These are phyloP conservation scores for Crocidura indochinensis DNA, from an alignment of 2,797 vertebrate species.

Conservation along the genomic window DNA sequence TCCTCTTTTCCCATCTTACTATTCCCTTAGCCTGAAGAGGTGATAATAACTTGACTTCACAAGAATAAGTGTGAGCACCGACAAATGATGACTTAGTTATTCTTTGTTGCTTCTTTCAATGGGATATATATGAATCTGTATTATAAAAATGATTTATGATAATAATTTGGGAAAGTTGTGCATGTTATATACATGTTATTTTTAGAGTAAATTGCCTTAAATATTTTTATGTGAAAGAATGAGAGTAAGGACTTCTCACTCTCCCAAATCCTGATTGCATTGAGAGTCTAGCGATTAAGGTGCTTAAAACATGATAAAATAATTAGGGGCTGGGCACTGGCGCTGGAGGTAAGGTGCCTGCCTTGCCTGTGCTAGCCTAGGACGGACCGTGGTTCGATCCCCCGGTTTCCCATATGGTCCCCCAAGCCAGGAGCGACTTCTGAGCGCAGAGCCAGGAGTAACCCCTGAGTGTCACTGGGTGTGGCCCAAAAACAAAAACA, in stretches of 20 bases:
- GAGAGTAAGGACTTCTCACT: background rate
- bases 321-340: too few relatives aligned
- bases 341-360: too few relatives aligned
- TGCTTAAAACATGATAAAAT: slow-evolving; percentile 66
- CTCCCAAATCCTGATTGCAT: slow-evolving; percentile 30
- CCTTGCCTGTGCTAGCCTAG: too few relatives aligned
- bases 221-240: slow-evolving; percentile 67
- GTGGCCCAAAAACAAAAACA: too few relatives aligned
- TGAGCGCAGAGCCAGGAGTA: too few relatives aligned
- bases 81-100: slow-evolving; percentile 55
- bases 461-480: too few relatives aligned
- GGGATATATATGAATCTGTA: slow-evolving; percentile 41
- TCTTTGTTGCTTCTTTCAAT: slow-evolving; percentile 54
- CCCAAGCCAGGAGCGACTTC: too few relatives aligned
- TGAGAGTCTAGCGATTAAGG: slow-evolving; percentile 56
- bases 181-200: slow-evolving; percentile 3
- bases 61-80: background rate
- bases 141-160: background rate
- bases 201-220: slow-evolving; percentile 45
- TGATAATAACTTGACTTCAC: slow-evolving; percentile 81
- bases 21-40: slow-evolving; percentile 52
- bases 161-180: background rate
- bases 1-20: slow-evolving; percentile 46
- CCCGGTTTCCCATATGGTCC: too few relatives aligned
- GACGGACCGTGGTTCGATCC: too few relatives aligned